Base-by-base conservation (phyloP, 1,140 invertebrate genomes). In the Colletes gigas region DNA sequence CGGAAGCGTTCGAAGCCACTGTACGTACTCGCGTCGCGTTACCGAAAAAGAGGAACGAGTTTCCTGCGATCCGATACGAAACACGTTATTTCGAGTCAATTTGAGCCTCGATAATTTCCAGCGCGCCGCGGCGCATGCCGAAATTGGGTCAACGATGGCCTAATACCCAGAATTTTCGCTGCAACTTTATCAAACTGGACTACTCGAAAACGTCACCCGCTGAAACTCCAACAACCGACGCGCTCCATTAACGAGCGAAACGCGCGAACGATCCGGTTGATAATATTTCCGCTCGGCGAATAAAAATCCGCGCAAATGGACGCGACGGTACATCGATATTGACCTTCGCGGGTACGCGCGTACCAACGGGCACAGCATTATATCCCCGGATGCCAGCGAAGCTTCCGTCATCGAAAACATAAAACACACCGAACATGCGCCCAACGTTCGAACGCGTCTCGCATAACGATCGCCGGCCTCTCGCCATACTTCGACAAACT, bases 61-160 rank as follows among this genome's bases (percentile, higher is more conserved):
- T 55, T 44, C 50, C 12, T 6, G 3, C 10, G 7, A 4, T 12
- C 14, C 10, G 39, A 30, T 15, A 14, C 17, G 30, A 9, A 57
- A 44, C 41, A 66, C 21, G 50, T 65, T 65, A 50, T 73, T 63
- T 47, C 39, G 21, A 12, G 69, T 50, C 15, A 57, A 66, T 57
- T 60, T 50, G 67, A 78, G 50, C 57, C 8, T 54, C 60, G 52
- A 73, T 79, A 63, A 73, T 73, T 79, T 73, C 30, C 52, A 44
- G 12, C 21, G 4, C 52, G 41, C n/a, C 50, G 3, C 19, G 17
- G 57, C 5, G 30, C 30, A 30, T 30, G 30, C 10, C 19, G 77
- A 47, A 79, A 79, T 73, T 73, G 60, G 77, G 70, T 79, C 77
- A 73, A 66, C 77, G 66, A 52, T 47, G 60, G 14, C 69, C 50